These are phyloP conservation scores for Syrista parreyssii DNA, from an alignment of 2,888 invertebrate genomes.

Conservation along the genomic window DNA sequence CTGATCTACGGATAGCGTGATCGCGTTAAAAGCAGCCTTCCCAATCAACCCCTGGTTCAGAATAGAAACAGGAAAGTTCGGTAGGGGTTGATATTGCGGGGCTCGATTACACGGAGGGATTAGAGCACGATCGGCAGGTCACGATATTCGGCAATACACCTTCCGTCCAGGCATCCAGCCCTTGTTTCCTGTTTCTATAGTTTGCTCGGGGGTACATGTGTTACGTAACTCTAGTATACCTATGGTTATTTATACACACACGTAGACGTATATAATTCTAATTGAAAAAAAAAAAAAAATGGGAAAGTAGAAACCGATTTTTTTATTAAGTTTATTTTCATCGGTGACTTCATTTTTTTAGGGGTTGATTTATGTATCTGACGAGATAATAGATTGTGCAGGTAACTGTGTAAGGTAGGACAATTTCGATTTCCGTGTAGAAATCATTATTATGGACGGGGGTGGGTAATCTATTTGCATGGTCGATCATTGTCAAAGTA, in stretches of 20 bases:
- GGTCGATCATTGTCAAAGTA: not conserved
- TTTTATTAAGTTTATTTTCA: not conserved
- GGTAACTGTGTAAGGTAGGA: not conserved
- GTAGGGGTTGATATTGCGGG: constrained; percentile 11
- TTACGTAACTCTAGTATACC: not conserved
- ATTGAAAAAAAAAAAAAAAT: not conserved
- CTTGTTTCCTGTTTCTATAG: not conserved
- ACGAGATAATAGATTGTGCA: not conserved
- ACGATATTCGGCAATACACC: constrained; percentile 45
- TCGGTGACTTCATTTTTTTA: not conserved
- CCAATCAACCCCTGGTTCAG: constrained; percentile 36
- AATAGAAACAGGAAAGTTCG: not conserved
- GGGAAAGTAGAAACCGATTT: not conserved
- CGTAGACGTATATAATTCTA: not conserved
- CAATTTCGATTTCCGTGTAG: not conserved
- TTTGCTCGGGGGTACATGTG: not conserved
- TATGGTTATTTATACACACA: not conserved
- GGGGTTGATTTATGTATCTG: not conserved
- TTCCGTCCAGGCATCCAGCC: not conserved
- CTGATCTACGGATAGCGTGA: constrained; percentile 56
- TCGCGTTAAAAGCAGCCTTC: constrained; percentile 29
- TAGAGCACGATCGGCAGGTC: constrained; percentile 46
- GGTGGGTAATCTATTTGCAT: not conserved
- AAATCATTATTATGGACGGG: not conserved
- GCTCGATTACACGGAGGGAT: constrained; percentile 46